Conservation (phyloP, 2,113 vertebrate genomes). For the Theropithecus gelada region DNA sequence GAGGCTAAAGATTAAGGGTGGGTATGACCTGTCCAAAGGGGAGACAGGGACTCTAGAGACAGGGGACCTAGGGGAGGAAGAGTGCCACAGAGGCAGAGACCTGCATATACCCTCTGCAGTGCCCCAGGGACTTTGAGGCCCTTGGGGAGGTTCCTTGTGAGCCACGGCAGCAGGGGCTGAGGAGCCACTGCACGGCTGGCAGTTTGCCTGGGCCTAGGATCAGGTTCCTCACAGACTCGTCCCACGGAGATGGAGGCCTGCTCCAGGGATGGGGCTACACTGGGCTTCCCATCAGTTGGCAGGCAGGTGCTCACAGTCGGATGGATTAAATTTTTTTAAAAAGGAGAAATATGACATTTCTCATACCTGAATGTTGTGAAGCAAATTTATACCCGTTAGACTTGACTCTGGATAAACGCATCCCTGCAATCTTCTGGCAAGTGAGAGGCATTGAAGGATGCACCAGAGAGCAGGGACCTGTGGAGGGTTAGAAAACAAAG, state of each 20-base stretch:
- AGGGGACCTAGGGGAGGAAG: not conserved
- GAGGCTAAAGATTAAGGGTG: not conserved
- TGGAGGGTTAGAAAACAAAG: not conserved
- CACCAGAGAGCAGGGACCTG: not conserved
- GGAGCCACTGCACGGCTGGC: fast-evolving
- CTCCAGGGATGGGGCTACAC: not conserved
- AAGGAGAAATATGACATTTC: not conserved
- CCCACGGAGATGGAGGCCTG: not conserved
- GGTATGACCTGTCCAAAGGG: not conserved
- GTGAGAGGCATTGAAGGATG: not conserved
- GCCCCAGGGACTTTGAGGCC: not conserved
- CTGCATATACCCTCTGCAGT: not conserved
- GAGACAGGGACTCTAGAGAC: not conserved
- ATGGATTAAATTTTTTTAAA: not conserved
- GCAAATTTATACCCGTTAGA: not conserved
- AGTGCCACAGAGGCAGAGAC: not conserved
- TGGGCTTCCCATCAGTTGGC: not conserved
- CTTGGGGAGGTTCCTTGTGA: not conserved
- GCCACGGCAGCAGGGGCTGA: not conserved
- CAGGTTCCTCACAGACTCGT: not conserved
- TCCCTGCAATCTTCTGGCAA: not conserved
- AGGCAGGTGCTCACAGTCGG: not conserved
- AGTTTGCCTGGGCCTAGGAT: not conserved
- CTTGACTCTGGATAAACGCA: not conserved
- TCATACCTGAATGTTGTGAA: not conserved